Evolutionary conservation across 2,113 vertebrate species (phyloP).

Genomic region (Anguilla rostrata): DNA sequence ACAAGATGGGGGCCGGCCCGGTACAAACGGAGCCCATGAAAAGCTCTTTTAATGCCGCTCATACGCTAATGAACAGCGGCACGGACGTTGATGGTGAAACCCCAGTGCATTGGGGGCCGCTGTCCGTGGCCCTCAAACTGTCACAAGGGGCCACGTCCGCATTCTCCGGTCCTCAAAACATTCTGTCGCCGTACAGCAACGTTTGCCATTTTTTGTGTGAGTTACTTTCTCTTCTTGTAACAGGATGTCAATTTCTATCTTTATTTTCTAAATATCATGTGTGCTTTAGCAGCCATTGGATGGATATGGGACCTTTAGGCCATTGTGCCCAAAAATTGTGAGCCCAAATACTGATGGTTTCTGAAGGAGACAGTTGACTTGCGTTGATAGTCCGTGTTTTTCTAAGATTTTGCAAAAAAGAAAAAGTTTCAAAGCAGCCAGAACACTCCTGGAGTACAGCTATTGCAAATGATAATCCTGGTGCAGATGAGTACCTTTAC

Average conservation of each 20-base stretch:
- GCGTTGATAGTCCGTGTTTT: slow-evolving; percentile 56
- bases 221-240: neutral
- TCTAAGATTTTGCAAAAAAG: neutral
- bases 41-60: too few species aligned
- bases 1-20: neutral
- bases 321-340: neutral
- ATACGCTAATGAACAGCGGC: too few species aligned
- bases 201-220: neutral
- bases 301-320: neutral
- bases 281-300: neutral
- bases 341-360: neutral
- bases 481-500: neutral
- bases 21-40: too few species aligned
- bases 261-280: neutral
- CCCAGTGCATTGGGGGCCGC: neutral
- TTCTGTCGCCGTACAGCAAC: neutral
- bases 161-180: neutral
- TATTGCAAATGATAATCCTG: neutral
- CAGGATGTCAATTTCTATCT: neutral
- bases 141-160: neutral
- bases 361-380: slow-evolving; percentile 44
- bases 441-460: neutral
- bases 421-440: neutral
- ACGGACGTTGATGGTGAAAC: neutral
- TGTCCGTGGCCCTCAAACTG: neutral